These are phyloP conservation scores for Cetoscarus ocellatus DNA, from an alignment of 2,797 vertebrate species.

Conservation along the genomic window DNA sequence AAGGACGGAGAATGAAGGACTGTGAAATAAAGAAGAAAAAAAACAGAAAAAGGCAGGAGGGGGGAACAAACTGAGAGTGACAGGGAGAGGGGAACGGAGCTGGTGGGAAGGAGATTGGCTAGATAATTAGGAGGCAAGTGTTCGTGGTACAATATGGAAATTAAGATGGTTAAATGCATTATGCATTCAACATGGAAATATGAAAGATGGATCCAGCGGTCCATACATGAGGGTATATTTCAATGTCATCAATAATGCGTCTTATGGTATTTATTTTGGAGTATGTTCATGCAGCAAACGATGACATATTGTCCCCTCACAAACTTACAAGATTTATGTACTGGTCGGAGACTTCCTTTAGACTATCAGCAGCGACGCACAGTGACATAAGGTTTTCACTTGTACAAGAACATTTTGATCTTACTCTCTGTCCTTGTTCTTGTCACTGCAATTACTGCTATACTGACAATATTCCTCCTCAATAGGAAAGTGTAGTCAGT, in stretches of 20 bases:
- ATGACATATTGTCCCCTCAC: background rate
- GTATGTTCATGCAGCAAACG: background rate
- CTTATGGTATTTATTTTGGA: background rate
- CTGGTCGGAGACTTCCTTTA: background rate
- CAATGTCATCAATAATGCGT: conserved; percentile 9
- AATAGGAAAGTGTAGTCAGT: background rate
- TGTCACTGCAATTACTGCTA: conserved; percentile 8
- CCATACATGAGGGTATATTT: conserved; percentile 9
- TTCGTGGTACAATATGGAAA: conserved; percentile 10
- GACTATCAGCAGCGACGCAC: background rate
- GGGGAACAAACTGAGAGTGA: conserved; percentile 19
- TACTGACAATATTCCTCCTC: conserved; percentile 4
- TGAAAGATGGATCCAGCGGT: conserved; percentile 13
- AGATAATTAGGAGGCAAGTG: conserved; percentile 24
- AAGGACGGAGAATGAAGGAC: background rate
- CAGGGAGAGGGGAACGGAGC: conserved; percentile 15
- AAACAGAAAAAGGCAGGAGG: background rate
- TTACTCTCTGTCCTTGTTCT: background rate
- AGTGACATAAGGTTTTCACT: background rate
- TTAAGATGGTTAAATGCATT: conserved; percentile 32
- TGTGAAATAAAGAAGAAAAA: background rate
- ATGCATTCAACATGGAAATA: conserved; percentile 33
- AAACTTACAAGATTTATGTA: background rate
- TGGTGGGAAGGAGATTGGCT: conserved; percentile 29
- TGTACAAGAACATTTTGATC: background rate